A percentile compares a stretch with the other conserved stretches of the same genome.
Evolutionary conservation across 92 coral and sea anemone species (phyloP).

Genomic region (Diadumene lineata): DNA sequence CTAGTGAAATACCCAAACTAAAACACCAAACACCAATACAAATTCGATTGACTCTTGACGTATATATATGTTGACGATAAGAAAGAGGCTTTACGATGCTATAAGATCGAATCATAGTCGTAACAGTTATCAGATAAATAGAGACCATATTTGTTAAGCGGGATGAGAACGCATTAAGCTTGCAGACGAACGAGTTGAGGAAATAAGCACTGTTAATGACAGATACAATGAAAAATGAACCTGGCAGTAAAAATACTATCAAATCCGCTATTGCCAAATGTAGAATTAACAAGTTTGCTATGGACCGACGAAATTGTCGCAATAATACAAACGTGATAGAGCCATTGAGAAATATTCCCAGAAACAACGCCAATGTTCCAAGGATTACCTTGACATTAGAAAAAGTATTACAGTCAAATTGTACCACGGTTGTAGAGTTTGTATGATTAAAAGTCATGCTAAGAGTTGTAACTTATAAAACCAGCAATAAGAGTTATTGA

Average conservation of each 20-base stretch:
- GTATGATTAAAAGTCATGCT: too few species aligned
- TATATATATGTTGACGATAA: background rate
- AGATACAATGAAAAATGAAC: background rate
- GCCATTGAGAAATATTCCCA: background rate
- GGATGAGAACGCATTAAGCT: background rate
- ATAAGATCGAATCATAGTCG: conserved; percentile 9
- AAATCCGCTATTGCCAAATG: background rate
- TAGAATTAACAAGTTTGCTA: background rate
- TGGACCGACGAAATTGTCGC: background rate
- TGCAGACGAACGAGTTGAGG: background rate
- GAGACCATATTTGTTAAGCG: background rate
- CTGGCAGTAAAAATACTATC: background rate
- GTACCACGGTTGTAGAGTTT: background rate
- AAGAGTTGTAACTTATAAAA: too few species aligned
- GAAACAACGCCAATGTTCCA: background rate
- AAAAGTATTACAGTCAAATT: background rate
- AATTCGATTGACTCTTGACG: conserved; percentile 5
- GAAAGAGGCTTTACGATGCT: conserved; percentile 13
- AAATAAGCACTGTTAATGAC: background rate
- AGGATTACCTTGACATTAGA: background rate
- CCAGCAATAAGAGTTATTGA: too few species aligned
- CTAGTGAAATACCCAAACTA: background rate
- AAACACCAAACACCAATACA: conserved; percentile 10
- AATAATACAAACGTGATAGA: background rate
- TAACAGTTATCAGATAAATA: conserved; percentile 15